Conservation (phyloP, 2,888 invertebrate genomes). For the Dryococelus australis region DNA sequence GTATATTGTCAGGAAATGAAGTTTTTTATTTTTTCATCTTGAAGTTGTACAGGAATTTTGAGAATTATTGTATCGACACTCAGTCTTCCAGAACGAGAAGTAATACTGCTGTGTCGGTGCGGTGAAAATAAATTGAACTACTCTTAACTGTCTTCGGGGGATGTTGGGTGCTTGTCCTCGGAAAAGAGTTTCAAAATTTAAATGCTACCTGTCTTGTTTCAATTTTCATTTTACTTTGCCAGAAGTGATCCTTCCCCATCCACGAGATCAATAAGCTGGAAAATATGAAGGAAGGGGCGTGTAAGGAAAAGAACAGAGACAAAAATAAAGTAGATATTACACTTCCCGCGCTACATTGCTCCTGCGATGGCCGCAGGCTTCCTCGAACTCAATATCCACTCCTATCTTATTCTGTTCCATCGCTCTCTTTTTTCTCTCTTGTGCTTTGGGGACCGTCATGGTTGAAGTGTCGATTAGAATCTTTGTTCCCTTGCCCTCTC, state of each 20-base stretch:
- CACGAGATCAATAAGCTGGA: neutral
- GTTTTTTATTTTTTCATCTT: too few species aligned
- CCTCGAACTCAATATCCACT: slow-evolving; percentile 16
- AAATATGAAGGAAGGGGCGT: neutral
- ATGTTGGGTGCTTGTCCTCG: neutral
- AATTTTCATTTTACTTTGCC: neutral
- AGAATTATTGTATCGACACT: too few species aligned
- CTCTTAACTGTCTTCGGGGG: neutral
- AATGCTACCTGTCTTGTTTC: slow-evolving; percentile 1
- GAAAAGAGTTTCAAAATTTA: neutral
- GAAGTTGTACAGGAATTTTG: too few species aligned
- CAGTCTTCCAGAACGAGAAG: too few species aligned
- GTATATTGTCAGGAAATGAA: too few species aligned
- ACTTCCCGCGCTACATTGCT: neutral
- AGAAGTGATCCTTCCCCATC: neutral
- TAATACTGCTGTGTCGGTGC: too few species aligned
- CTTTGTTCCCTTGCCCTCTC: slow-evolving; percentile 6
- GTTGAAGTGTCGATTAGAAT: neutral
- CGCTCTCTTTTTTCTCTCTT: neutral
- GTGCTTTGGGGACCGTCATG: neutral
- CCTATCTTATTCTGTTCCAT: slow-evolving; percentile 16
- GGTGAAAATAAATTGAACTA: neutral
- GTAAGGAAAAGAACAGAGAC: neutral
- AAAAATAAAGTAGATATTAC: neutral
- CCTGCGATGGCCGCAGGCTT: neutral